Evolutionary conservation across 2,888 invertebrate species (phyloP).

Genomic region (Chouioia cunea): DNA sequence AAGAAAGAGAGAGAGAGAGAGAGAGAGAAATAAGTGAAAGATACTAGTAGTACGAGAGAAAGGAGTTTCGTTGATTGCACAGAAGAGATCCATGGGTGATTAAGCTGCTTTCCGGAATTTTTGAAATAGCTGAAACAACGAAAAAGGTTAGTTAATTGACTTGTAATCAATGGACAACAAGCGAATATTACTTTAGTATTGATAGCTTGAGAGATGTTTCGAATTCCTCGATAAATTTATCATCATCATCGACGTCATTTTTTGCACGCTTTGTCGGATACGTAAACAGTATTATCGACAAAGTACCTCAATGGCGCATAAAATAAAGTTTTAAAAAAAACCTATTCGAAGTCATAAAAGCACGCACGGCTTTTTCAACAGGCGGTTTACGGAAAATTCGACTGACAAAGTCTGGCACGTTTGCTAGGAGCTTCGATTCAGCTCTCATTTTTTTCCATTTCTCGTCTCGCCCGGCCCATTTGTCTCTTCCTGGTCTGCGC

Average conservation of each 20-base stretch:
- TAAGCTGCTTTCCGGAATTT: background rate
- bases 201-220: no score
- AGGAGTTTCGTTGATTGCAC: background rate
- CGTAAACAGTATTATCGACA: no score
- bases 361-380: slow-evolving; percentile 1
- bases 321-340: no score
- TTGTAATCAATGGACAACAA: no score
- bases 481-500: slow-evolving; percentile 15
- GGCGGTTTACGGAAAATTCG: background rate
- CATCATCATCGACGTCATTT: no score
- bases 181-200: no score
- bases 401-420: background rate
- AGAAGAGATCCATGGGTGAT: background rate
- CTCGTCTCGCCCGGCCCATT: slow-evolving; percentile 34
- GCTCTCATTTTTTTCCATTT: slow-evolving; percentile 32
- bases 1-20: background rate
- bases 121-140: background rate
- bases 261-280: no score
- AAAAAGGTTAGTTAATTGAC: no score
- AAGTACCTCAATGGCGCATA: no score
- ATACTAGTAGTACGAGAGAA: background rate
- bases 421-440: background rate
- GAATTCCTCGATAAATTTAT: no score
- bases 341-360: background rate
- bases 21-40: background rate